Evolutionary conservation across 2,113 vertebrate species (phyloP).

Genomic region (Hemichromis elongatus): DNA sequence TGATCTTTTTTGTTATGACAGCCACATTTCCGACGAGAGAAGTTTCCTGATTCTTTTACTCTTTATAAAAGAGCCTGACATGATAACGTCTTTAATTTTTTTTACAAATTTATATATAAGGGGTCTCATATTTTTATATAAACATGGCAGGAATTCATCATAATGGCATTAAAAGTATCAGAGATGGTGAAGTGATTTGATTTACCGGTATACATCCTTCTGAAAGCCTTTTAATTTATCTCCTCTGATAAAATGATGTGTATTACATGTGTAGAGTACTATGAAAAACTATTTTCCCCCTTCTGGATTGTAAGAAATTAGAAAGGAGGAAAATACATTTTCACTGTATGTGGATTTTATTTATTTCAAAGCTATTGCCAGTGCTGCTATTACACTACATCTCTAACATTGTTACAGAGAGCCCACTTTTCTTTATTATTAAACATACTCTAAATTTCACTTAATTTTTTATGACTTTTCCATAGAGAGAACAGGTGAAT

Average conservation of each 20-base stretch:
- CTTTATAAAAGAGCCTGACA: neutral
- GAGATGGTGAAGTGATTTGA: neutral
- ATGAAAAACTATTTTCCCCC: neutral
- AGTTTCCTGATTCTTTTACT: neutral
- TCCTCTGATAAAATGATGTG: neutral
- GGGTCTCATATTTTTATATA: neutral
- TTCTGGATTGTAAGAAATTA: neutral
- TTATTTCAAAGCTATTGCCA: neutral
- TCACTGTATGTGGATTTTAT: neutral
- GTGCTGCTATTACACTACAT: neutral
- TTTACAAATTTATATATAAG: neutral
- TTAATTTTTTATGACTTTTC: neutral
- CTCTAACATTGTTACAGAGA: neutral
- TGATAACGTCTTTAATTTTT: neutral
- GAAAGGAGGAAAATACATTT: neutral
- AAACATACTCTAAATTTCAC: neutral
- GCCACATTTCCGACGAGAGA: neutral
- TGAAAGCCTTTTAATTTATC: no score
- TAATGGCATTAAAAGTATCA: neutral
- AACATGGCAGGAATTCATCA: neutral
- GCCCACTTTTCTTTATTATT: neutral
- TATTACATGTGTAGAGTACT: neutral
- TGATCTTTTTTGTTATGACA: neutral
- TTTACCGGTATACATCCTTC: neutral
- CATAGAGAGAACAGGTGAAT: neutral